These are phyloP conservation scores for Campoletis sonorensis DNA, from an alignment of 1,140 invertebrate species.

Conservation along the genomic window DNA sequence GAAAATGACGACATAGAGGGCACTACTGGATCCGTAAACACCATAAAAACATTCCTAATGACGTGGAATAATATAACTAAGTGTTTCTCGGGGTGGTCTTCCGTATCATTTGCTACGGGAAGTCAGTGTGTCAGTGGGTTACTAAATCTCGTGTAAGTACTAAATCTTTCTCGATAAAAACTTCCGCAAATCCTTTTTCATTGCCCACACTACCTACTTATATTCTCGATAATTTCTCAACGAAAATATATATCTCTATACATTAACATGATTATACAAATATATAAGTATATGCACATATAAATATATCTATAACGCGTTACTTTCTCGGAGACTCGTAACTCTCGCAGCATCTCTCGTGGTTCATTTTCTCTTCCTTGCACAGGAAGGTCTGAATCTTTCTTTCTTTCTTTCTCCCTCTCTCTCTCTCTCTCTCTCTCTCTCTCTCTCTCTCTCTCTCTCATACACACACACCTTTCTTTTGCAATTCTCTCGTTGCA, in stretches of 20 bases:
- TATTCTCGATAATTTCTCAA: slow-evolving; percentile 32
- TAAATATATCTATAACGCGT: slow-evolving; percentile 5
- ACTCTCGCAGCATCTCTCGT: slow-evolving; percentile 5
- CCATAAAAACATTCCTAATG: slow-evolving; percentile 11
- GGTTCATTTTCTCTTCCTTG: slow-evolving; percentile 27
- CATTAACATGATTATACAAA: neutral
- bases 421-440: neutral
- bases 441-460: neutral
- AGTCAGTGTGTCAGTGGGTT: slow-evolving; percentile 48
- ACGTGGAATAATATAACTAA: neutral
- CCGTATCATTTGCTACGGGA: neutral
- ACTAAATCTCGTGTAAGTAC: slow-evolving; percentile 42
- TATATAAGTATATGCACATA: neutral
- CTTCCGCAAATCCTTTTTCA: slow-evolving; percentile 12
- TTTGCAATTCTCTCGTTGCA: slow-evolving; percentile 24
- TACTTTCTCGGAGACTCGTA: slow-evolving; percentile 36
- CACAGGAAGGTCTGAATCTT: slow-evolving; percentile 5
- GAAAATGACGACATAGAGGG: neutral
- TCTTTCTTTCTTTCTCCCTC: neutral
- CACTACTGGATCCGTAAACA: neutral
- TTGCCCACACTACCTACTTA: slow-evolving; percentile 28
- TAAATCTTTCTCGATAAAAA: slow-evolving; percentile 30
- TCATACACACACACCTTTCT: neutral
- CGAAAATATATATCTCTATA: slow-evolving; percentile 6
- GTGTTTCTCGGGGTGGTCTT: slow-evolving; percentile 4